Evolutionary conservation across 1,140 invertebrate species (phyloP).

Genomic region (Caerostris darwini): DNA sequence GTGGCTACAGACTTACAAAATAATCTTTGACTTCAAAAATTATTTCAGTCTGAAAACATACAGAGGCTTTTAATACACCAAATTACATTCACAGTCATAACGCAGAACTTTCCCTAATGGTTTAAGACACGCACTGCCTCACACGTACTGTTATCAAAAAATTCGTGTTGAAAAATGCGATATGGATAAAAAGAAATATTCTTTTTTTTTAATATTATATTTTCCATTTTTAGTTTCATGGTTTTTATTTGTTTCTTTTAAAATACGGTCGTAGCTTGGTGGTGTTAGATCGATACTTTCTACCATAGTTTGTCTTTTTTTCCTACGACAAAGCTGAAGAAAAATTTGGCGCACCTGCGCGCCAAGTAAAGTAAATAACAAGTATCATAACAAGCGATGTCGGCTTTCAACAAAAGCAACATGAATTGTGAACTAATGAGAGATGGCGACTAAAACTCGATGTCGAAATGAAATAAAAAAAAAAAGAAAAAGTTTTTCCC

Average conservation of each 20-base stretch:
- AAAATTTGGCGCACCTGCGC: slow-evolving; percentile 24
- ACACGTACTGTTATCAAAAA: slow-evolving; percentile 55
- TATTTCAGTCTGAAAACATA: slow-evolving; percentile 50
- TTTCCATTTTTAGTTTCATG: not conserved
- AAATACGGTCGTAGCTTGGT: not conserved
- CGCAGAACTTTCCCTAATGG: slow-evolving; percentile 36
- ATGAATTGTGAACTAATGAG: slow-evolving; percentile 37
- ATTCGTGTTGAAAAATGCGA: slow-evolving; percentile 56
- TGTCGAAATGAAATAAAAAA: slow-evolving; percentile 2
- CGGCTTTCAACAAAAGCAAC: slow-evolving; percentile 8
- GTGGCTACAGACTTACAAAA: slow-evolving; percentile 17
- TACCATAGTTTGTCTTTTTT: not conserved
- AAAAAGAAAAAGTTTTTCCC: not conserved
- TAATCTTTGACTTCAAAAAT: slow-evolving; percentile 38
- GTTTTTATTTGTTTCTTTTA: slow-evolving; percentile 1
- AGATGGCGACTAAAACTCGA: not conserved
- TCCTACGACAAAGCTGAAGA: not conserved
- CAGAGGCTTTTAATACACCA: slow-evolving; percentile 26
- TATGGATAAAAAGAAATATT: slow-evolving; percentile 9
- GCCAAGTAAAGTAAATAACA: slow-evolving; percentile 52
- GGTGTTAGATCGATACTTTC: slow-evolving; percentile 19
- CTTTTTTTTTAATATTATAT: not conserved
- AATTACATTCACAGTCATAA: slow-evolving; percentile 53
- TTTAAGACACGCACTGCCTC: slow-evolving; percentile 42
- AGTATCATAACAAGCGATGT: slow-evolving; percentile 49